phyloP scores from a whole-genome alignment of 37 sponge, comb jelly and placozoan species.

The Chondrilla cf. caribensis region DNA sequence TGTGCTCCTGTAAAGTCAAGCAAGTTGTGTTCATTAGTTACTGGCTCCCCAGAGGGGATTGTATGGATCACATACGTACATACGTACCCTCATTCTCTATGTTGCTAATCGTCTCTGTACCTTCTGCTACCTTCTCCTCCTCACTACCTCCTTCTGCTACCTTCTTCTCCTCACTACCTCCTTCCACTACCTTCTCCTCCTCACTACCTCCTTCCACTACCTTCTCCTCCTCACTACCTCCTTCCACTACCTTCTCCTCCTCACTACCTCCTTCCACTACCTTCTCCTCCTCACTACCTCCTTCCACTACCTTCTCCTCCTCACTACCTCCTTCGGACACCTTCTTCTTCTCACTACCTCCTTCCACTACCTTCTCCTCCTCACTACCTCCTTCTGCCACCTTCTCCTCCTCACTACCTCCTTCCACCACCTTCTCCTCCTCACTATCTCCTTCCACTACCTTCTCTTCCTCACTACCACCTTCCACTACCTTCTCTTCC shows the following conservation, averaged over 20 bases:
- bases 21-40: too few species aligned
- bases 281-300: slow-evolving; percentile 9
- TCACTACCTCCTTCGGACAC: neutral
- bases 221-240: neutral
- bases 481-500: slow-evolving; percentile 29
- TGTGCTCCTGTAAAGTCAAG: too few species aligned
- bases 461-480: slow-evolving; percentile 3
- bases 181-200: neutral
- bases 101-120: neutral
- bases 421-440: neutral
- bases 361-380: too few species aligned
- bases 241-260: neutral
- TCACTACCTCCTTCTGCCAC: neutral
- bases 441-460: neutral
- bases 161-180: neutral
- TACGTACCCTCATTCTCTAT: neutral
- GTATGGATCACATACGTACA: too few species aligned
- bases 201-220: neutral
- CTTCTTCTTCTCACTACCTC: neutral
- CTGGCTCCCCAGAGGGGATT: too few species aligned
- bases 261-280: slow-evolving; percentile 20
- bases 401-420: neutral
- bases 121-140: too few species aligned
- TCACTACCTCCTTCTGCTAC: neutral
- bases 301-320: neutral